Evolutionary conservation across 2,797 vertebrate species (phyloP).

Genomic region (Fundulus diaphanus): DNA sequence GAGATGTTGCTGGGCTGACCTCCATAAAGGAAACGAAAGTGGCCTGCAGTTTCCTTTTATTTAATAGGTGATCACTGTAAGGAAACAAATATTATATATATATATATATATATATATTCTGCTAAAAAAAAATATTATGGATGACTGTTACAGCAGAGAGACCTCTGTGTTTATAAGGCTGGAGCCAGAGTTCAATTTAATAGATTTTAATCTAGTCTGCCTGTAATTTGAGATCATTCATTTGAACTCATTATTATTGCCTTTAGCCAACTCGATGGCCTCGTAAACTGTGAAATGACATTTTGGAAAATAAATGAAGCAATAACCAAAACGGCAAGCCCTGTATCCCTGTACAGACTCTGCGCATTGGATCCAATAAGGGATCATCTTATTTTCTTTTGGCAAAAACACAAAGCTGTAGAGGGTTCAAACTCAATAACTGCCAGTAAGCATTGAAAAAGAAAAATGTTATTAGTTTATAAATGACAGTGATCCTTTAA

Average conservation of each 20-base stretch:
- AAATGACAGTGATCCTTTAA: no score
- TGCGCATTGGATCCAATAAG: not conserved
- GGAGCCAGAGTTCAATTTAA: not conserved
- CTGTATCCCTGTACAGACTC: not conserved
- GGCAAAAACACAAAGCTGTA: not conserved
- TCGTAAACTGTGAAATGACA: slow-evolving; percentile 7
- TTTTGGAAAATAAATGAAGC: not conserved
- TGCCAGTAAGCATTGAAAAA: not conserved
- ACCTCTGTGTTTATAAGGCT: not conserved
- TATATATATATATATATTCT: no score
- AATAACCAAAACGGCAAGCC: not conserved
- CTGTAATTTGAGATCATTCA: not conserved
- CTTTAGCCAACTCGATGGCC: slow-evolving; percentile 10
- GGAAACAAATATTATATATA: not conserved
- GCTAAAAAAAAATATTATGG: not conserved
- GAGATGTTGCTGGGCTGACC: not conserved
- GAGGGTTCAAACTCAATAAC: not conserved
- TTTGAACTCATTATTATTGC: slow-evolving; percentile 12
- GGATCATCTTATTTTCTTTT: not conserved
- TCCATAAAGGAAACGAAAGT: slow-evolving; percentile 1
- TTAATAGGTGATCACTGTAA: not conserved
- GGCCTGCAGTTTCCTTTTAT: not conserved
- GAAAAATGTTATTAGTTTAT: not conserved
- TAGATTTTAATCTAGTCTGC: slow-evolving; percentile 2
- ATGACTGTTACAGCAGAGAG: not conserved